Evolutionary conservation across 2,113 vertebrate genomes (phyloP).

Genomic region (Columba janthina): DNA sequence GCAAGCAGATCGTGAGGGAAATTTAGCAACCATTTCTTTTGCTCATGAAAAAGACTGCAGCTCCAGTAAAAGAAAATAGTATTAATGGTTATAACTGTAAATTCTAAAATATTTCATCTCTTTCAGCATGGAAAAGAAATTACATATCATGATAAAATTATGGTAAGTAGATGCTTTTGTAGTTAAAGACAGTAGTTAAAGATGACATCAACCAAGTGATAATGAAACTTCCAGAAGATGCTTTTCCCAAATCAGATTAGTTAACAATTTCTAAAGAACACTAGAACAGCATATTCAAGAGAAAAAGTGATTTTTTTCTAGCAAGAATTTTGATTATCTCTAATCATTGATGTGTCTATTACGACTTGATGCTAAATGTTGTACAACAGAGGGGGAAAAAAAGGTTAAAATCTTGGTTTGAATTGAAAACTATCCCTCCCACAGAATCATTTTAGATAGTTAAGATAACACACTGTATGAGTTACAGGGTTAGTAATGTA

Average conservation of each 20-base stretch:
- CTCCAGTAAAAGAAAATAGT: not conserved
- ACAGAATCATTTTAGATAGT: slow-evolving; percentile 28
- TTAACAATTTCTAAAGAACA: not conserved
- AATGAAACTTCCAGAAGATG: not conserved
- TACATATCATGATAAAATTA: not conserved
- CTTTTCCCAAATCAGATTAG: not conserved
- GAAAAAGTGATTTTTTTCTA: rapidly evolving
- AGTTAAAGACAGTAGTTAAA: not conserved
- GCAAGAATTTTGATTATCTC: not conserved
- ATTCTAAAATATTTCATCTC: not conserved
- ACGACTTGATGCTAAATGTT: not conserved
- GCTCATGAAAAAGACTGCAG: not conserved
- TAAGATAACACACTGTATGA: not conserved
- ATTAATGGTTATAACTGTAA: slow-evolving; percentile 4
- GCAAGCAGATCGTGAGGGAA: not conserved
- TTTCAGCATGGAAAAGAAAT: not conserved
- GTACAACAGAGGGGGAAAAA: not conserved
- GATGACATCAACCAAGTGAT: not conserved
- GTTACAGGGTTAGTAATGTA: slow-evolving; percentile 1
- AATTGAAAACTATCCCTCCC: slow-evolving; percentile 23
- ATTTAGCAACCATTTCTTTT: not conserved
- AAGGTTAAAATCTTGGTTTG: not conserved
- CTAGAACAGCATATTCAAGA: not conserved
- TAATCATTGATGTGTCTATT: not conserved
- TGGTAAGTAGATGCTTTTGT: not conserved